phyloP scores from a whole-genome alignment of 2,113 vertebrate species.

The Conger conger region DNA sequence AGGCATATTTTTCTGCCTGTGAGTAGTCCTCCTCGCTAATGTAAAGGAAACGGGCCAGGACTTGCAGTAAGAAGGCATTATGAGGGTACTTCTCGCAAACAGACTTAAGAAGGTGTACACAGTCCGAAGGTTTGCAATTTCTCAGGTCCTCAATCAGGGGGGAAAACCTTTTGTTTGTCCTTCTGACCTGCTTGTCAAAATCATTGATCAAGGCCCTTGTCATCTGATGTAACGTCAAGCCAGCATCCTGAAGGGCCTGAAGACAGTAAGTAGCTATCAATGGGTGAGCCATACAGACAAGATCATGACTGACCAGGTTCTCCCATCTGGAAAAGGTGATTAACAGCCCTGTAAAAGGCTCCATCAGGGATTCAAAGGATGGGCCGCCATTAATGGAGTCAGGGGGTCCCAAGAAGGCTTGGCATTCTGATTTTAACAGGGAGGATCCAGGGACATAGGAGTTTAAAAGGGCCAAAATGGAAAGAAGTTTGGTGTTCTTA shows the following conservation, averaged over 20 bases:
- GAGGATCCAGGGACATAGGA: constrained; percentile 3
- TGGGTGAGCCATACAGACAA: neutral
- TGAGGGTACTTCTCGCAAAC: neutral
- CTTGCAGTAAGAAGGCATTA: constrained; percentile 5
- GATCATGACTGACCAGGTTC: neutral
- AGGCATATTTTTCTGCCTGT: neutral
- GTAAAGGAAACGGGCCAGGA: constrained; percentile 15
- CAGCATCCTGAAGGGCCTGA: neutral
- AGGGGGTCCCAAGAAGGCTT: neutral
- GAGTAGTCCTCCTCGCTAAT: neutral
- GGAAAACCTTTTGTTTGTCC: neutral
- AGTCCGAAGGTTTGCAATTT: neutral
- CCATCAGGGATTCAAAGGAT: neutral
- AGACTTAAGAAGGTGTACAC: neutral
- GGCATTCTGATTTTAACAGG: constrained; percentile 2
- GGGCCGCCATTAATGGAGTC: neutral
- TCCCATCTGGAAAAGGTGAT: neutral
- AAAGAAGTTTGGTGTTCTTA: constrained; percentile 3
- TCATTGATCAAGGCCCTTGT: neutral
- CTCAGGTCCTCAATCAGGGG: neutral
- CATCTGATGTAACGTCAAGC: neutral
- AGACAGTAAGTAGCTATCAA: neutral
- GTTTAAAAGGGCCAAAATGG: constrained; percentile 9
- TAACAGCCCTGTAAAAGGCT: constrained; percentile 1
- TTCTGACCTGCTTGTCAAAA: neutral